Evolutionary conservation across 2,113 vertebrate genomes (phyloP).

Genomic region (Chloropsis hardwickii): DNA sequence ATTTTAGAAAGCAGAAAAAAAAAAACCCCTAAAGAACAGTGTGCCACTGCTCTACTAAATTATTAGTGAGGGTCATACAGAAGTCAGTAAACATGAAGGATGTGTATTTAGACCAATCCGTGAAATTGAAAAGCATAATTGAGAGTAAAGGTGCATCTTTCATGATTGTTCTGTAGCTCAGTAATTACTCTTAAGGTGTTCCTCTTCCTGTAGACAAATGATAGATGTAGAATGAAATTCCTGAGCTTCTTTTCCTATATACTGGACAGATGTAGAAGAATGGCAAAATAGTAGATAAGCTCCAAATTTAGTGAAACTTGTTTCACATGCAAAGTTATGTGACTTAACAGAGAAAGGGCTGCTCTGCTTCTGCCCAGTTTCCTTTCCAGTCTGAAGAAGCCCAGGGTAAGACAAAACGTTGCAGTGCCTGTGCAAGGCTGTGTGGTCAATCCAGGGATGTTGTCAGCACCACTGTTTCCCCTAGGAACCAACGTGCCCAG

Average conservation of each 20-base stretch:
- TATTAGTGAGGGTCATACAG: background rate
- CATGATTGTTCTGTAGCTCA: background rate
- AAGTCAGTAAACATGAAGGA: background rate
- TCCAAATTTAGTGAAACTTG: background rate
- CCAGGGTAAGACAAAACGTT: fast-evolving
- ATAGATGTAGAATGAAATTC: background rate
- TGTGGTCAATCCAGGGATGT: background rate
- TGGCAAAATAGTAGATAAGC: background rate
- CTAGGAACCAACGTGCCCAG: fast-evolving
- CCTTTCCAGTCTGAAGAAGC: background rate
- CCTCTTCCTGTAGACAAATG: background rate
- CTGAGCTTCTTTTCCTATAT: background rate
- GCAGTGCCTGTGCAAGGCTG: fast-evolving
- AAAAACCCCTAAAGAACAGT: fast-evolving
- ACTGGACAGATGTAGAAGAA: background rate
- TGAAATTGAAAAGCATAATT: background rate
- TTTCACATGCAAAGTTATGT: background rate
- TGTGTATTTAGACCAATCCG: background rate
- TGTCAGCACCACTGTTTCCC: background rate
- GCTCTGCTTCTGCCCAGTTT: background rate
- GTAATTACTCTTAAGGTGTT: background rate
- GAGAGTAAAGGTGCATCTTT: background rate
- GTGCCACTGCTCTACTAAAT: background rate
- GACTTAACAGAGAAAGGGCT: background rate
- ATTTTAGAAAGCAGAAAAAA: background rate